Conservation (phyloP, 2,797 vertebrate species). For the Intellagama lesueurii region DNA sequence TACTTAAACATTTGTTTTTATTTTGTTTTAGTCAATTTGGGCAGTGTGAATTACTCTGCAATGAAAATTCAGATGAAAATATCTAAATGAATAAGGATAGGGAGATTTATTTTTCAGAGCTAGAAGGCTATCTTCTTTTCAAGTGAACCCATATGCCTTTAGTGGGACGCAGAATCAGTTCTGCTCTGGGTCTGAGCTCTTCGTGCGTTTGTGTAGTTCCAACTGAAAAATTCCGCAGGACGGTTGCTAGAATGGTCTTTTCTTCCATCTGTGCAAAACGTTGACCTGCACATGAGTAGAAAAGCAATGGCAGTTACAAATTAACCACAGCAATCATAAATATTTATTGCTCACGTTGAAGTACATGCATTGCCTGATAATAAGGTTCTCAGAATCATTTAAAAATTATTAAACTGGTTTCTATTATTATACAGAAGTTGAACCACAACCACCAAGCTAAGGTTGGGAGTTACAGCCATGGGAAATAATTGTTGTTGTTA, state of each 20-base stretch:
- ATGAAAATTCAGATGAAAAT: background rate
- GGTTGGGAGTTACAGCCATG: background rate
- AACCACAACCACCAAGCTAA: background rate
- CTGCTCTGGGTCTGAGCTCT: conserved; percentile 83
- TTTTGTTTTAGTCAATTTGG: background rate
- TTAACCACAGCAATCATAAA: background rate
- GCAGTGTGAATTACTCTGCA: conserved; percentile 16
- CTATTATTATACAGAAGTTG: background rate
- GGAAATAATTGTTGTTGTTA: background rate
- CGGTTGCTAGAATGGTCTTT: conserved; percentile 86
- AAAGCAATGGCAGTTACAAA: conserved; percentile 30
- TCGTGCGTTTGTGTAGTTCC: conserved; percentile 86
- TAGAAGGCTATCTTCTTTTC: conserved; percentile 75
- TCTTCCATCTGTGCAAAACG: conserved; percentile 95
- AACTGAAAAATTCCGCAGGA: conserved; percentile 87
- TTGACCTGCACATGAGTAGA: conserved; percentile 82
- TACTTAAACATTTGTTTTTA: background rate
- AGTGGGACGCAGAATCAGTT: conserved; percentile 90
- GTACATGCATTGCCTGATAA: background rate
- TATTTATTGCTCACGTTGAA: background rate
- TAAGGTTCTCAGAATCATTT: background rate
- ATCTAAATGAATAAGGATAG: background rate
- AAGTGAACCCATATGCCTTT: conserved; percentile 89
- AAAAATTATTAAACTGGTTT: background rate
- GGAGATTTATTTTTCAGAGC: conserved; percentile 20